Evolutionary conservation across 2,888 invertebrate genomes (phyloP).

Genomic region (Sphaeridia pumilis): DNA sequence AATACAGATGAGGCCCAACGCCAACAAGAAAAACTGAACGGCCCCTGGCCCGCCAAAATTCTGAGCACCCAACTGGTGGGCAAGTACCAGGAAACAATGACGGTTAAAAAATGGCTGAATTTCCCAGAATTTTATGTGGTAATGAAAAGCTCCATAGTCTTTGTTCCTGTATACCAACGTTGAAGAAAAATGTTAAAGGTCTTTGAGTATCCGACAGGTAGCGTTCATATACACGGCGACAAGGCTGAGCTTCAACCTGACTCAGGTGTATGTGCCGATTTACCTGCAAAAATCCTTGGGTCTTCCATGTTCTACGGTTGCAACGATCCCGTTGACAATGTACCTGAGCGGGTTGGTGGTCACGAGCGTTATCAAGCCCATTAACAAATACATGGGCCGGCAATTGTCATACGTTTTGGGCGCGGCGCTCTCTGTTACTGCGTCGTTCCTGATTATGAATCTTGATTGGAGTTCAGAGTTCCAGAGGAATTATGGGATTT

Average conservation of each 20-base stretch:
- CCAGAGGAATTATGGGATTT: slow-evolving; percentile 49
- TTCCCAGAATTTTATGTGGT: slow-evolving; percentile 31
- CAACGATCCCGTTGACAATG: slow-evolving; percentile 72
- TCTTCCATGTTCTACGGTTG: slow-evolving; percentile 60
- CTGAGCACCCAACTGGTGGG: slow-evolving; percentile 21
- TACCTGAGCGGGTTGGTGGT: slow-evolving; percentile 67
- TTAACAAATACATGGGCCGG: slow-evolving; percentile 54
- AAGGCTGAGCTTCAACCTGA: slow-evolving; percentile 68
- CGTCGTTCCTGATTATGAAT: slow-evolving; percentile 59
- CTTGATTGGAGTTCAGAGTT: slow-evolving; percentile 41
- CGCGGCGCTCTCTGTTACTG: slow-evolving; percentile 49
- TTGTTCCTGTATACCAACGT: not conserved
- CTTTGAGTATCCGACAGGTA: slow-evolving; percentile 45
- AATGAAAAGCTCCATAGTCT: not conserved
- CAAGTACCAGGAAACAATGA: slow-evolving; percentile 23
- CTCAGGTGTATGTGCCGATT: slow-evolving; percentile 73
- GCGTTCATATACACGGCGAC: slow-evolving; percentile 76
- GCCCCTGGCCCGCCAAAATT: slow-evolving; percentile 17
- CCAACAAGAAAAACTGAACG: slow-evolving; percentile 22
- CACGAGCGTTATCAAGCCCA: slow-evolving; percentile 56
- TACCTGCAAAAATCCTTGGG: slow-evolving; percentile 68
- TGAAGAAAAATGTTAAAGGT: not conserved
- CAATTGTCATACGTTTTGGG: slow-evolving; percentile 60
- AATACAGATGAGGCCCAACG: slow-evolving; percentile 2
- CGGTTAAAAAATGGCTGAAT: slow-evolving; percentile 25